Evolutionary conservation across 1,140 invertebrate species (phyloP).

Genomic region (Teleogryllus occipitalis): DNA sequence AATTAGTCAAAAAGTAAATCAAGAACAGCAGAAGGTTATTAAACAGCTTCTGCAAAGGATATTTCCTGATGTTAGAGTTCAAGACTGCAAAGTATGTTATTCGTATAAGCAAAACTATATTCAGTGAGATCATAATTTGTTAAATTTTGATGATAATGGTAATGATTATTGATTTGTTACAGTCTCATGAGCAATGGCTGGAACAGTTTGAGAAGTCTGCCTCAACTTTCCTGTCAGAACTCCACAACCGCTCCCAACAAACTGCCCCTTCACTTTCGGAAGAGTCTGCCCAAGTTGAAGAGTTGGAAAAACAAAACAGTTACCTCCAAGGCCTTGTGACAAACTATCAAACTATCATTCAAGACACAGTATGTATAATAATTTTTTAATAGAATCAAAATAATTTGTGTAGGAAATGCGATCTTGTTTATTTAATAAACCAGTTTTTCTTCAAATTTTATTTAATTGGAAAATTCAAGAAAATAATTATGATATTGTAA

Average conservation of each 20-base stretch:
- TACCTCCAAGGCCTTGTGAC: slow-evolving; percentile 54
- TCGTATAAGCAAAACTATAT: background rate
- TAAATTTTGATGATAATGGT: no score
- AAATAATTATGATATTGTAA: no score
- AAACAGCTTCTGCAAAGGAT: slow-evolving; percentile 48
- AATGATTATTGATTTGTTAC: background rate
- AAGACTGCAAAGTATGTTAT: slow-evolving; percentile 24
- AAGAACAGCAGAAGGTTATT: slow-evolving; percentile 45
- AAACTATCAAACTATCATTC: slow-evolving; percentile 64
- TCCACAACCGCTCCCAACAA: background rate
- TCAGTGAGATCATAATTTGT: background rate
- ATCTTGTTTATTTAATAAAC: no score
- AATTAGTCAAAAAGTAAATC: slow-evolving; percentile 39
- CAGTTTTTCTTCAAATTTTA: no score
- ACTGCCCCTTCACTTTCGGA: background rate
- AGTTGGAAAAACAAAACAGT: slow-evolving; percentile 47
- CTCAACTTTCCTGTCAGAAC: slow-evolving; percentile 8
- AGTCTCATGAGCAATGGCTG: slow-evolving; percentile 43
- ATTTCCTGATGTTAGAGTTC: slow-evolving; percentile 47
- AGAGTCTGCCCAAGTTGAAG: slow-evolving; percentile 24
- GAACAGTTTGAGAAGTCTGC: slow-evolving; percentile 39
- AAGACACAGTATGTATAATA: slow-evolving; percentile 54
- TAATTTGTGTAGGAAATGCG: no score
- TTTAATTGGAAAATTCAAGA: no score
- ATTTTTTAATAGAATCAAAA: no score